Conservation (phyloP, 2,113 vertebrate species). For the Pangasianodon gigas region DNA sequence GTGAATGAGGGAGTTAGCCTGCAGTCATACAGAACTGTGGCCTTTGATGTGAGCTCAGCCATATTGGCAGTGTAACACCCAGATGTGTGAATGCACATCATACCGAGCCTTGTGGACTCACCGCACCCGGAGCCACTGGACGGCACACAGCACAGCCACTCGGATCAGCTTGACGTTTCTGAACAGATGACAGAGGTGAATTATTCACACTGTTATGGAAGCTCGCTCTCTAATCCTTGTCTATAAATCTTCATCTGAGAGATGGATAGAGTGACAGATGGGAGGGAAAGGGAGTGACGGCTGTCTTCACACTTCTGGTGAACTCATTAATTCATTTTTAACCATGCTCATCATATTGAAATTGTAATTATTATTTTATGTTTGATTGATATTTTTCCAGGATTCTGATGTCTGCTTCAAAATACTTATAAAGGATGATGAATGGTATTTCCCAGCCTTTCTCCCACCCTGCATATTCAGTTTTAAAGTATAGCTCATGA, state of each 20-base stretch:
- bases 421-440: neutral
- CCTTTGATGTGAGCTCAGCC: slow-evolving; percentile 53
- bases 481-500: neutral
- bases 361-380: slow-evolving; percentile 1
- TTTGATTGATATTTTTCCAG: slow-evolving; percentile 16
- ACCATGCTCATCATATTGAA: slow-evolving; percentile 14
- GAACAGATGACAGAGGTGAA: slow-evolving; percentile 63
- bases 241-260: slow-evolving; percentile 58
- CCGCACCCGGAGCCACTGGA: slow-evolving; percentile 36
- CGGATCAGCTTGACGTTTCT: slow-evolving; percentile 36
- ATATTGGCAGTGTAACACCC: slow-evolving; percentile 47
- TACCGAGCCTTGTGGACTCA: neutral
- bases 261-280: slow-evolving; percentile 54
- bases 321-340: slow-evolving; percentile 35
- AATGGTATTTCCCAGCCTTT: neutral
- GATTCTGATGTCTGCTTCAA: neutral
- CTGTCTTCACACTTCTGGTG: slow-evolving; percentile 42
- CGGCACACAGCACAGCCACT: slow-evolving; percentile 20
- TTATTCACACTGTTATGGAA: slow-evolving; percentile 65
- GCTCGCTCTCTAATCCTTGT: slow-evolving; percentile 43
- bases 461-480: neutral
- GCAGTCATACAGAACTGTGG: slow-evolving; percentile 41
- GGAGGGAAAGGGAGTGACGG: slow-evolving; percentile 49
- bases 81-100: slow-evolving; percentile 43
- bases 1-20: slow-evolving; percentile 50